phyloP scores from a whole-genome alignment of 2,797 vertebrate species.

The Selene dorsalis region DNA sequence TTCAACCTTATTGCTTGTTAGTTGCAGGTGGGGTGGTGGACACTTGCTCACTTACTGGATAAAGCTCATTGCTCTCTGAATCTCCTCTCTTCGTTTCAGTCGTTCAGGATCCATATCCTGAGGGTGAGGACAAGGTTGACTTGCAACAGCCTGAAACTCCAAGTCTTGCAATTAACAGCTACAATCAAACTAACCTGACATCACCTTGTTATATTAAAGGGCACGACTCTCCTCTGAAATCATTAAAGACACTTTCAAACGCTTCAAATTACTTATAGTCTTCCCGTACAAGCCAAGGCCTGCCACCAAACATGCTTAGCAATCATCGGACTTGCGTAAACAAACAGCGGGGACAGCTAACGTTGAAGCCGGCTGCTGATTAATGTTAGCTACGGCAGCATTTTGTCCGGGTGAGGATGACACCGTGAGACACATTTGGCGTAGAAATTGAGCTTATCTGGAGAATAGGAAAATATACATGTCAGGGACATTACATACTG shows the following conservation, averaged over 20 bases:
- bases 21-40: not conserved
- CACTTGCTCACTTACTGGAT: conserved; percentile 90
- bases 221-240: too few species aligned
- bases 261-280: not conserved
- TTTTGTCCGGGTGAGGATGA: not conserved
- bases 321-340: conserved; percentile 57
- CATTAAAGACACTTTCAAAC: not conserved
- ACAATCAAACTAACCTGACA: not conserved
- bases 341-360: conserved; percentile 19
- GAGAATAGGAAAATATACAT: accelerated
- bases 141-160: conserved; percentile 4
- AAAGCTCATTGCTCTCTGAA: conserved; percentile 97
- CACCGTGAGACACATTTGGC: not conserved
- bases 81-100: conserved; percentile 95
- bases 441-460: not conserved
- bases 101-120: conserved; percentile 89
- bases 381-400: not conserved
- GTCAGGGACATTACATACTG: not conserved
- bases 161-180: not conserved
- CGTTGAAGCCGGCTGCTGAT: not conserved
- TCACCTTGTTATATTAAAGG: accelerated
- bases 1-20: too few species aligned
- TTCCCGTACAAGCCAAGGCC: conserved; percentile 26
- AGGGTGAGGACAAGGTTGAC: conserved; percentile 31
- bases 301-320: conserved; percentile 17